phyloP scores from a whole-genome alignment of 2,113 vertebrate species.

The Cheirogaleus medius region DNA sequence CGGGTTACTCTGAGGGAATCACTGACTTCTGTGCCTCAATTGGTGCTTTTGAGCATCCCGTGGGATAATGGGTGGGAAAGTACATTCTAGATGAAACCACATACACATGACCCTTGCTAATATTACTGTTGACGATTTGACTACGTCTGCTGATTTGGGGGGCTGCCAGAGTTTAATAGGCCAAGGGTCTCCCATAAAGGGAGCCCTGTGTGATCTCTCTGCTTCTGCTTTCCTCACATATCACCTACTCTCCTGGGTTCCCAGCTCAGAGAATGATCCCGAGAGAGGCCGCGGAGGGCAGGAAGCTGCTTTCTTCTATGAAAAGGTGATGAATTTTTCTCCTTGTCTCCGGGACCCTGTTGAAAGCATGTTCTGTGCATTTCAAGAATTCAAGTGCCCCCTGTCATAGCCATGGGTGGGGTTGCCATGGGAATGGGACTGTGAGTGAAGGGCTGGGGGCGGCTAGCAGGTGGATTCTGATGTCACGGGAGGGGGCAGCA shows the following conservation, averaged over 20 bases:
- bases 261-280: not conserved
- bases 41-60: not conserved
- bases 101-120: not conserved
- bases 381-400: no score
- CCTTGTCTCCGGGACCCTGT: no score
- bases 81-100: not conserved
- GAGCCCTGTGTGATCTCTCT: not conserved
- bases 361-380: no score
- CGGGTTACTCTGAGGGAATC: no score
- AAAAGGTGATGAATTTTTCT: no score
- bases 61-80: not conserved
- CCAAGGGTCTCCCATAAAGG: not conserved
- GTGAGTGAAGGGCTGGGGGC: not conserved
- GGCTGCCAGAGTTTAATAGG: not conserved
- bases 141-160: not conserved
- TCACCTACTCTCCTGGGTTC: not conserved
- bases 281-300: not conserved
- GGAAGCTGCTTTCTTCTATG: not conserved
- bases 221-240: not conserved
- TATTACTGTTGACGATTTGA: not conserved
- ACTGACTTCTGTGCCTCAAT: no score
- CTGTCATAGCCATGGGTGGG: no score
- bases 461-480: not conserved
- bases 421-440: not conserved
- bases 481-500: not conserved